phyloP scores from a whole-genome alignment of 2,888 invertebrate genomes.

The Hypselothyrea guttata region DNA sequence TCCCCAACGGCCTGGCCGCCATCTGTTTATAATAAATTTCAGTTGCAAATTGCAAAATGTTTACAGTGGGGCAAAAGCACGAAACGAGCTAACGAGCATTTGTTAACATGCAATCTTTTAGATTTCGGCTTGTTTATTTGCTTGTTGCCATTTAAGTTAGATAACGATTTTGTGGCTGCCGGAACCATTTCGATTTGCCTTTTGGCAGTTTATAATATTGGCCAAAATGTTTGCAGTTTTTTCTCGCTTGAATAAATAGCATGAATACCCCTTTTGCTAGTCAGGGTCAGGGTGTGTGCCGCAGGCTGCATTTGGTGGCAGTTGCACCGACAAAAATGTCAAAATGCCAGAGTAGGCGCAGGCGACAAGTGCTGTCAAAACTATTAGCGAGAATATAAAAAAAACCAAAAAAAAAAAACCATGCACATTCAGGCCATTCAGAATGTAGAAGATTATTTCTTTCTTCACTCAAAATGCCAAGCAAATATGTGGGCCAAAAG shows the following conservation, averaged over 20 bases:
- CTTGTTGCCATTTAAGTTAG: slow-evolving; percentile 67
- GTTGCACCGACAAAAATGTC: slow-evolving; percentile 43
- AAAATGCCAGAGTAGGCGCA: slow-evolving; percentile 53
- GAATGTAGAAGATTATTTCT: slow-evolving; percentile 68
- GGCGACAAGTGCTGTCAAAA: slow-evolving; percentile 70
- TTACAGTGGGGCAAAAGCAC: slow-evolving; percentile 46
- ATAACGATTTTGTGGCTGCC: slow-evolving; percentile 61
- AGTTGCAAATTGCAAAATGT: slow-evolving; percentile 66
- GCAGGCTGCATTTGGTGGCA: slow-evolving; percentile 21
- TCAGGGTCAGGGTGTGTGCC: slow-evolving; percentile 56
- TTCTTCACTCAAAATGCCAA: slow-evolving; percentile 63
- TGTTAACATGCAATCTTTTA: too few species aligned
- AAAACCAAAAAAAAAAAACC: slow-evolving; percentile 2
- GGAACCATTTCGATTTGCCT: slow-evolving; percentile 50
- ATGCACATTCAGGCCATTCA: slow-evolving; percentile 59
- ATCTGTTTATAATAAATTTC: slow-evolving; percentile 74
- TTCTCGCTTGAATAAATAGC: not conserved
- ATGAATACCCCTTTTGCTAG: slow-evolving; percentile 51
- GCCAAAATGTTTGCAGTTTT: slow-evolving; percentile 18
- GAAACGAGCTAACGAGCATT: not conserved
- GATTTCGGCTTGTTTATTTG: slow-evolving; percentile 49
- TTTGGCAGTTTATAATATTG: slow-evolving; percentile 45
- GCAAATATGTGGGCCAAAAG: slow-evolving; percentile 64
- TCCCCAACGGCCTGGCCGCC: slow-evolving; percentile 46
- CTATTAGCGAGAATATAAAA: slow-evolving; percentile 58